Percentiles rank a stretch among this genome's conserved stretches.
phyloP scores from a whole-genome alignment of 2,888 invertebrate genomes.

The Hymenopus coronatus region DNA sequence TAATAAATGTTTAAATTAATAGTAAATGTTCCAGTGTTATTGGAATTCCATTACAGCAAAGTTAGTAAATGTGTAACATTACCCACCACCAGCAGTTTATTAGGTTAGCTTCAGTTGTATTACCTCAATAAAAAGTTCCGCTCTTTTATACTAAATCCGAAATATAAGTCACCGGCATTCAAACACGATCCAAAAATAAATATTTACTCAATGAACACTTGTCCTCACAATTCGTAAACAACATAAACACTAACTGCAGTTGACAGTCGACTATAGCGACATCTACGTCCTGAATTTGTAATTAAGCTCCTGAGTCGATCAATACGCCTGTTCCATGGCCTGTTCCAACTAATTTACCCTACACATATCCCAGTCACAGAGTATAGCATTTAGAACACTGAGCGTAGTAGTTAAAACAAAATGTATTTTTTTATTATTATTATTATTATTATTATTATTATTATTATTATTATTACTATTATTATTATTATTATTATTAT shows the following conservation, averaged over 20 bases:
- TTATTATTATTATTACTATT: no score
- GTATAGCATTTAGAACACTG: no score
- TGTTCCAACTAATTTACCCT: no score
- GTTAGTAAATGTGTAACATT: background rate
- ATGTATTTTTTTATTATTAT: no score
- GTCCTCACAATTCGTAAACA: background rate
- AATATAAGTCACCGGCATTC: background rate
- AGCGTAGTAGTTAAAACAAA: no score
- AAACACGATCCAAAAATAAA: background rate
- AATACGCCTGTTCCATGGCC: background rate
- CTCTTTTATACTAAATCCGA: background rate
- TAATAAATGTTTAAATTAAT: no score
- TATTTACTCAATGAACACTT: background rate
- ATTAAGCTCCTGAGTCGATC: background rate
- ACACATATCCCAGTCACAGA: no score
- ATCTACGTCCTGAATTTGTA: background rate
- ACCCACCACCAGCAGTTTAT: background rate
- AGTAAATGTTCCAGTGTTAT: no score
- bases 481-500: no score
- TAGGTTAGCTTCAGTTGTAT: background rate
- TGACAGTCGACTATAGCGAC: conserved; percentile 10
- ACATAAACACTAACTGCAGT: conserved; percentile 11
- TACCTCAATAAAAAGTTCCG: background rate
- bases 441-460: no score
- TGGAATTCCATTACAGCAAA: background rate